Evolutionary conservation across 2,888 invertebrate genomes (phyloP).

Genomic region (Torymus tubicola): DNA sequence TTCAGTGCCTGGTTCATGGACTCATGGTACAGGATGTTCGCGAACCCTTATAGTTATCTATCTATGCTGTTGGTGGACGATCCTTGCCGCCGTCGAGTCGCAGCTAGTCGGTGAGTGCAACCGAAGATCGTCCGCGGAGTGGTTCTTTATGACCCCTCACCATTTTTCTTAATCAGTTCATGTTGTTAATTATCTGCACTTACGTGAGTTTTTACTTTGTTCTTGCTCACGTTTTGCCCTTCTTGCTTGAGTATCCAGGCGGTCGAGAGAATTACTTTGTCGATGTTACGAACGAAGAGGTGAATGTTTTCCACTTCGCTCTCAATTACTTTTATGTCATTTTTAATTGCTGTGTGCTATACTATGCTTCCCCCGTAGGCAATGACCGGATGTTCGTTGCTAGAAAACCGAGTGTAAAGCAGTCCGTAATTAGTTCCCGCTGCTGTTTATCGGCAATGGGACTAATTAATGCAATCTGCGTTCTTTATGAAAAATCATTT

Average conservation of each 20-base stretch:
- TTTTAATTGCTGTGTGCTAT: conserved; percentile 13
- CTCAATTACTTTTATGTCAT: conserved; percentile 19
- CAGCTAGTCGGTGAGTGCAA: conserved; percentile 72
- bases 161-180: no score
- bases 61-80: conserved; percentile 51
- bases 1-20: not conserved
- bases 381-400: no score
- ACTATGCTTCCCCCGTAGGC: not conserved
- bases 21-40: conserved; percentile 13
- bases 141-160: no score
- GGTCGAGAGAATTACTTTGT: conserved; percentile 11
- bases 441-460: no score
- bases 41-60: conserved; percentile 34
- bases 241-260: not conserved
- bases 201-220: no score
- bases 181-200: no score
- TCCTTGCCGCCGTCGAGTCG: conserved; percentile 64
- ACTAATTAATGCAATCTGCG: no score
- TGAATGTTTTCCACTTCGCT: not conserved
- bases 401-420: no score
- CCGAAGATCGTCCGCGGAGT: no score
- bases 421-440: no score
- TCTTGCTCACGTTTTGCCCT: no score
- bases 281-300: conserved; percentile 1
- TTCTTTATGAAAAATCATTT: no score